Evolutionary conservation across 2,888 invertebrate species (phyloP), one percentile per base, ranked within the genome.

Genomic region (Amiota minor): DNA sequence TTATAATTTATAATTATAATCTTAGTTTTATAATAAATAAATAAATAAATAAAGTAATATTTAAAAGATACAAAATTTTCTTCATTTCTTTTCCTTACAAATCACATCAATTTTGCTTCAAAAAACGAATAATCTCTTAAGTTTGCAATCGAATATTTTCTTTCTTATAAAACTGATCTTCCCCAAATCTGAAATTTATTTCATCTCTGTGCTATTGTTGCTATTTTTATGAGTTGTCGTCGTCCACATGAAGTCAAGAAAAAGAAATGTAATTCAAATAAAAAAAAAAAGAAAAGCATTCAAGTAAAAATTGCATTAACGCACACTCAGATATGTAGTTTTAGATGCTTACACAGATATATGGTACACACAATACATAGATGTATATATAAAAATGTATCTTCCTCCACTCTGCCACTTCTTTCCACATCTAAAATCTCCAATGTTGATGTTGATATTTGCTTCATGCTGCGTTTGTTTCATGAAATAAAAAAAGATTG

Each of bases 271-370:
- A 35, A 35, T 35, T 3, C 2, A 35, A 35, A 35, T 35, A 6
- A 35, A 35, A 35, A 35, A 6, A 35, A 35, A 6, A 35, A 20
- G 18, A 64, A 14, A 45, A 1, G 18, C 9, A 20, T 14, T 16
- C 10, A 46, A 65, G 18, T 47, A 16, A 47, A 65, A 65, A 65
- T 65, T 65, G 46, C 65, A 65, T 65, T 65, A 47, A 47, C 23
- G 23, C 62, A 20, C 61, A 64, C 47, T 46, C 47, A 64, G 1
- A 64, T n/a, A 64, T 64, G 46, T 46, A 64, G 6, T 35, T 35
- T 35, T 35, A 59, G 59, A 11, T 59, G 18, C 11, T 16, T 8
- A 65, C 16, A 65, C 45, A 45, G 62, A 62, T 45, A 62, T 12
- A 45, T 8, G 46, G 47, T 46, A 64, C 64, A 64, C n/a, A 11